phyloP scores from a whole-genome alignment of 2,888 invertebrate species.

The Tenthredo mesomela region DNA sequence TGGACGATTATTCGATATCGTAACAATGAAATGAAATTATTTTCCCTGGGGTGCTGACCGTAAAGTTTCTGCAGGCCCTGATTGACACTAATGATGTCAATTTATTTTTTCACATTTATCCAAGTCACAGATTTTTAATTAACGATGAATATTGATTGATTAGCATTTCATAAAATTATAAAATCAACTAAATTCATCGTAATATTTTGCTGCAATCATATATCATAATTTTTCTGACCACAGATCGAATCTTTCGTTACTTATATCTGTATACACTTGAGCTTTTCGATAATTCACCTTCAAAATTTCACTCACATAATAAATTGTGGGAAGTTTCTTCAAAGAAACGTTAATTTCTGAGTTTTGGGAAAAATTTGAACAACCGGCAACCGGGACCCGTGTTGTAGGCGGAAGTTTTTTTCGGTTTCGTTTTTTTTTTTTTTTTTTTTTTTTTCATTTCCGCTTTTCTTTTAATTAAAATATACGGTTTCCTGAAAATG shows the following conservation, averaged over 20 bases:
- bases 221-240: background rate
- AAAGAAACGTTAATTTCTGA: background rate
- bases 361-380: background rate
- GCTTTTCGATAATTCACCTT: background rate
- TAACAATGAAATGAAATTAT: background rate
- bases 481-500: slow-evolving; percentile 35
- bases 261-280: background rate
- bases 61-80: background rate
- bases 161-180: background rate
- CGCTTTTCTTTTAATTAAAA: slow-evolving; percentile 45
- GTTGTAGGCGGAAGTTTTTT: slow-evolving; percentile 39
- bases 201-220: background rate
- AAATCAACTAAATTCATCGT: background rate
- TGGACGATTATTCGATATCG: background rate
- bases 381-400: background rate
- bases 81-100: slow-evolving; percentile 3
- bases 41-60: background rate
- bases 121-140: background rate
- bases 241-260: background rate
- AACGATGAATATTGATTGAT: background rate
- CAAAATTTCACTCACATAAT: background rate
- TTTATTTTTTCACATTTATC: background rate
- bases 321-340: background rate
- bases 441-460: slow-evolving; percentile 14
- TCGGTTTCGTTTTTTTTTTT: slow-evolving; percentile 39